Conservation (phyloP, 2,888 invertebrate genomes). For the Calliopum simillimum region DNA sequence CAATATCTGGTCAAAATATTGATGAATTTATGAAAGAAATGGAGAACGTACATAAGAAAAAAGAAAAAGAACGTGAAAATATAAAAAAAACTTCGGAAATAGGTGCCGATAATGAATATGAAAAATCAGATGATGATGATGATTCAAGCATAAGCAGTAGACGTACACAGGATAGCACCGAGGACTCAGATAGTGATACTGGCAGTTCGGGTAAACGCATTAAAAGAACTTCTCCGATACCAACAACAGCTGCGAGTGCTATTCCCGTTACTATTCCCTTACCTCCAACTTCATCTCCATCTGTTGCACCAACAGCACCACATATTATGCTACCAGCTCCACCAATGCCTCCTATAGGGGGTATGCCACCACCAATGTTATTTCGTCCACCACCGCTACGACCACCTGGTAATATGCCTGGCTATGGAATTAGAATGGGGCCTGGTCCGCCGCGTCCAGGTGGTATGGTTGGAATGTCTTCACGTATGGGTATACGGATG, state of each 20-base stretch:
- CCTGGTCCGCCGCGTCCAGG: conserved; percentile 70
- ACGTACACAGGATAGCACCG: conserved; percentile 19
- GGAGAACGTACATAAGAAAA: conserved; percentile 85
- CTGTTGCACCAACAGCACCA: conserved; percentile 45
- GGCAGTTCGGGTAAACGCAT: conserved; percentile 11
- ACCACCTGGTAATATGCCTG: conserved; percentile 64
- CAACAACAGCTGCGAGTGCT: conserved; percentile 42
- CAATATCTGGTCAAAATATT: conserved; percentile 90
- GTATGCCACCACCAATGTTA: conserved; percentile 69
- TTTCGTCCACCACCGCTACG: conserved; percentile 72
- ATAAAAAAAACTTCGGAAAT: conserved; percentile 46
- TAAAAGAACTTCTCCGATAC: conserved; percentile 39
- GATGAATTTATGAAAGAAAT: conserved; percentile 94
- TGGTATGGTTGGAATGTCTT: conserved; percentile 74
- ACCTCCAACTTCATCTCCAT: conserved; percentile 35
- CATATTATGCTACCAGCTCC: conserved; percentile 58
- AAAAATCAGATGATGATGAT: conserved; percentile 39
- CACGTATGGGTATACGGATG: conserved; percentile 71
- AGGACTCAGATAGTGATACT: conserved; percentile 27
- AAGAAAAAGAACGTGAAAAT: conserved; percentile 72
- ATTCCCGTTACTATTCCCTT: conserved; percentile 38
- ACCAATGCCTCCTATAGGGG: conserved; percentile 64
- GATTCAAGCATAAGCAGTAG: conserved; percentile 34
- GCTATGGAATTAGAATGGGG: conserved; percentile 62
- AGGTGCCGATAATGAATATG: conserved; percentile 30